A percentile compares a stretch with the other conserved stretches of the same genome.
These are phyloP conservation scores for Copidosoma aretas DNA, from an alignment of 2,888 invertebrate species.

Conservation along the genomic window DNA sequence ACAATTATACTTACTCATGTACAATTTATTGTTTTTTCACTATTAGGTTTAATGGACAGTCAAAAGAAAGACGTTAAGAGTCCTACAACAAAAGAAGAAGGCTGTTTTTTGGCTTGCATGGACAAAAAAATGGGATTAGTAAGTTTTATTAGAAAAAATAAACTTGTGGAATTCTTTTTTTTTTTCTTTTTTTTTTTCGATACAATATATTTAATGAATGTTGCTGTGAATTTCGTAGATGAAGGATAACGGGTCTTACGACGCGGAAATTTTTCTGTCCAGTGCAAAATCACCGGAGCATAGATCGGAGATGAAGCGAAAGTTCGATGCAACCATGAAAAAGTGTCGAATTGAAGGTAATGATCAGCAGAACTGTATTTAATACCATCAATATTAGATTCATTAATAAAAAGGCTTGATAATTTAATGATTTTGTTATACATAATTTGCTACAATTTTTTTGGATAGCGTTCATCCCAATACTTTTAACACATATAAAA, in stretches of 20 bases:
- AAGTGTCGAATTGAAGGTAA: background rate
- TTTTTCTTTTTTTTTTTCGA: background rate
- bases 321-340: background rate
- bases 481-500: no score
- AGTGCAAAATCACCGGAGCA: background rate
- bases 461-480: no score
- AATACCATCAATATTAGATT: no score
- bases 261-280: background rate
- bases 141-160: background rate
- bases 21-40: background rate
- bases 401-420: no score
- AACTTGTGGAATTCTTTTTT: no score
- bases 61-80: background rate
- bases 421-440: no score
- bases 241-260: constrained; percentile 14
- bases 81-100: background rate
- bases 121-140: constrained; percentile 18
- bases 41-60: background rate
- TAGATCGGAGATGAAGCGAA: background rate
- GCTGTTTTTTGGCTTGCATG: constrained; percentile 15
- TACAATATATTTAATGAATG: background rate
- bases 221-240: background rate
- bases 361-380: background rate
- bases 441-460: no score
- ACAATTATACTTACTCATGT: no score